Conservation (phyloP, 35 echinoderm and acorn worm species). For the Eucidaris tribuloides region DNA sequence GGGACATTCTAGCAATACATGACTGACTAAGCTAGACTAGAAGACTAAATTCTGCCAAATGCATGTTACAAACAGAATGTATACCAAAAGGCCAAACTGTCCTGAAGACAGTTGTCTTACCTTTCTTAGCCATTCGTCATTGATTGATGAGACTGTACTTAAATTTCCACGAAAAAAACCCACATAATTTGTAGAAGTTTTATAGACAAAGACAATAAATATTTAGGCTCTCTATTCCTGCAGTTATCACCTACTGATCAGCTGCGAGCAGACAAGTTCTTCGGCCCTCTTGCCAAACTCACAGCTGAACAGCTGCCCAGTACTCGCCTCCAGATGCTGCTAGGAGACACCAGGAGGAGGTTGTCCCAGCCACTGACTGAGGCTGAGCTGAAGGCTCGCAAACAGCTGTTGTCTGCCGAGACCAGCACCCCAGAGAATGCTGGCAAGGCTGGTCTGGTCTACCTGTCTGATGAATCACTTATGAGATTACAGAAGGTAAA, state of each 20-base stretch:
- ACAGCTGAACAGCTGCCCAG: slow-evolving; percentile 55
- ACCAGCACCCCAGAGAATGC: slow-evolving; percentile 47
- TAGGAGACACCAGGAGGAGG: slow-evolving; percentile 48
- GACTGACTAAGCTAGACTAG: too few species aligned
- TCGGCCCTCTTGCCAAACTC: slow-evolving; percentile 45
- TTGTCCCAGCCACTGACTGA: slow-evolving; percentile 69
- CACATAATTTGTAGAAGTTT: too few species aligned
- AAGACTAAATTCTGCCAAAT: too few species aligned
- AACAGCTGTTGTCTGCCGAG: slow-evolving; percentile 62
- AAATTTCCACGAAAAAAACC: too few species aligned
- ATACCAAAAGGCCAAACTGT: too few species aligned
- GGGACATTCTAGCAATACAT: too few species aligned
- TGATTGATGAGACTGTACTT: too few species aligned
- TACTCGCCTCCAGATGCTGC: slow-evolving; percentile 48
- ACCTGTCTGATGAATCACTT: slow-evolving; percentile 47
- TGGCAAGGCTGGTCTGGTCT: slow-evolving; percentile 74
- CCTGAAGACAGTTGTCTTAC: too few species aligned
- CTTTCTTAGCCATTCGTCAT: too few species aligned
- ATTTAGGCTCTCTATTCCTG: not conserved
- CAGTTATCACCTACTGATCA: slow-evolving; percentile 54
- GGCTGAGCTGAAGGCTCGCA: slow-evolving; percentile 77
- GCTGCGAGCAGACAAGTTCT: slow-evolving; percentile 62
- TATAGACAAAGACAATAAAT: too few species aligned
- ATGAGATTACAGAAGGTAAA: slow-evolving; percentile 38
- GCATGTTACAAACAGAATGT: too few species aligned